These are phyloP conservation scores for Apis florea DNA, from an alignment of 1,140 invertebrate genomes.

Conservation along the genomic window DNA sequence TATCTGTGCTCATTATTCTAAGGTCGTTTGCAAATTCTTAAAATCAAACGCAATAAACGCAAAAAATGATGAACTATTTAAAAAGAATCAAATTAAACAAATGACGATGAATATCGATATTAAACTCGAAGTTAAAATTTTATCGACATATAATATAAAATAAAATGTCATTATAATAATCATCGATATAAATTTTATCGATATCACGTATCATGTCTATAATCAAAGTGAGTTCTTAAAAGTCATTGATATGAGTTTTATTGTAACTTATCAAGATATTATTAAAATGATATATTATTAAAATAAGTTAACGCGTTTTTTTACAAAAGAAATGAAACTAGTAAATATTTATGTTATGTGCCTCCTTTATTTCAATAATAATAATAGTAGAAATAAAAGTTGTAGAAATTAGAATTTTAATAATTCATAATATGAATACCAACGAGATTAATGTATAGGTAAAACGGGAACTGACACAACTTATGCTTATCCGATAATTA, in stretches of 20 bases:
- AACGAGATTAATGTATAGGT: constrained; percentile 43
- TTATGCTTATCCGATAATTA: constrained; percentile 64
- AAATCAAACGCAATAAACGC: not conserved
- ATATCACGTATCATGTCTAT: no score
- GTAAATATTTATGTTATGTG: not conserved
- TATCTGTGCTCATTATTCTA: constrained; percentile 20
- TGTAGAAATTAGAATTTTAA: not conserved
- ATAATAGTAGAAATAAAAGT: not conserved
- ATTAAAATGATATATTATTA: not conserved
- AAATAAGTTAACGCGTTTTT: not conserved
- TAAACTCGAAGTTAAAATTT: not conserved
- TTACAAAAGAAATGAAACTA: not conserved
- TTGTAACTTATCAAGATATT: not conserved
- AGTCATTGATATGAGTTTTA: not conserved
- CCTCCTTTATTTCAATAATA: not conserved
- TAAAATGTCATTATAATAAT: not conserved
- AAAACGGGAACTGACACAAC: constrained; percentile 64
- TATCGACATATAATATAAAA: not conserved
- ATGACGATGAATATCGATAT: not conserved
- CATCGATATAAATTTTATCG: not conserved
- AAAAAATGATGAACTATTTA: not conserved
- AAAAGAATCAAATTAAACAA: not conserved
- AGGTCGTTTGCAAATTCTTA: not conserved
- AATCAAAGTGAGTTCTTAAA: not conserved
- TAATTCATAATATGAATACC: constrained; percentile 24